A percentile compares a stretch with the other conserved stretches of the same genome.
These are phyloP conservation scores for Centropyge bicolor DNA, from an alignment of 2,797 vertebrate species.

Conservation along the genomic window DNA sequence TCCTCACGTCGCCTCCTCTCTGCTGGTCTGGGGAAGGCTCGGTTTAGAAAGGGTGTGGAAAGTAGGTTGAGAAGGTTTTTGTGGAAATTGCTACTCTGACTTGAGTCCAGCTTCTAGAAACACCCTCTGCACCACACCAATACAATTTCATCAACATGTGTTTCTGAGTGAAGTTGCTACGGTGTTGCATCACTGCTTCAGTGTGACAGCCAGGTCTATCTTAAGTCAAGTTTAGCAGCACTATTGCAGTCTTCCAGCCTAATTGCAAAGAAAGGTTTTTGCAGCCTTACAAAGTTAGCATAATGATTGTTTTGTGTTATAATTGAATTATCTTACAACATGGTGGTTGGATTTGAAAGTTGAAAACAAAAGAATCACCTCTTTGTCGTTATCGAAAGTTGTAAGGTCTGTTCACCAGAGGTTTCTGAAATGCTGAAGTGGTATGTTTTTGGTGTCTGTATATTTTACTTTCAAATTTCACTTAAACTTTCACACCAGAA, in stretches of 20 bases:
- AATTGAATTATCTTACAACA: neutral
- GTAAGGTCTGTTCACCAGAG: neutral
- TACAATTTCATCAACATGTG: conserved; percentile 9
- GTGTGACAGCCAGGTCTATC: conserved; percentile 4
- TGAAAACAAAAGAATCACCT: neutral
- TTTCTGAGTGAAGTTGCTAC: conserved; percentile 35
- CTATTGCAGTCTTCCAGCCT: neutral
- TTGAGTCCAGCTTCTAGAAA: conserved; percentile 32
- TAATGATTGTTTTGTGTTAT: neutral
- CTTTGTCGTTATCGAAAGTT: neutral
- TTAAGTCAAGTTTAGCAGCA: conserved; percentile 10
- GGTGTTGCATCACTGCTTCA: conserved; percentile 51
- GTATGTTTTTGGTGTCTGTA: neutral
- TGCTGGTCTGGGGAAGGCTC: conserved; percentile 9
- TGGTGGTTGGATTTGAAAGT: neutral
- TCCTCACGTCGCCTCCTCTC: conserved; percentile 79
- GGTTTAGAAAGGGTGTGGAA: conserved; percentile 21
- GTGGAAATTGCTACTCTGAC: conserved; percentile 42
- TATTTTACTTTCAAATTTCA: neutral
- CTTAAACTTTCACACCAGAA: neutral
- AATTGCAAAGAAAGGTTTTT: conserved; percentile 19
- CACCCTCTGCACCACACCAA: neutral
- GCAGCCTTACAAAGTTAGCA: accelerated
- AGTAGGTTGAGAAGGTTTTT: conserved; percentile 7
- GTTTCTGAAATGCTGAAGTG: conserved; percentile 20